Evolutionary conservation across 2,888 invertebrate species (phyloP).

Genomic region (Hybos culiciformis): DNA sequence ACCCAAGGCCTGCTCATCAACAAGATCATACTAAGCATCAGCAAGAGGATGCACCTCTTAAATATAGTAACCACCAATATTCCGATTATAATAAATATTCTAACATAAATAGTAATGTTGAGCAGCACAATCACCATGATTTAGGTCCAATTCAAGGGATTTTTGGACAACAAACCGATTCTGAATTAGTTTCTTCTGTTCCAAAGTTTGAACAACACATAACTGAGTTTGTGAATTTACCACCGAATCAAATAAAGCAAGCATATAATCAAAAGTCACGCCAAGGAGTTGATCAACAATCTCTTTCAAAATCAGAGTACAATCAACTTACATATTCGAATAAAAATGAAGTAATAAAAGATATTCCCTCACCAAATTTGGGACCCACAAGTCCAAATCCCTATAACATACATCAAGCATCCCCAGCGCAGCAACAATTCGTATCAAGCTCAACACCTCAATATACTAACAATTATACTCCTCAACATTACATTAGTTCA

Average conservation of each 20-base stretch:
- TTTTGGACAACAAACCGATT: conserved; percentile 19
- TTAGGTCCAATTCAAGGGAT: conserved; percentile 25
- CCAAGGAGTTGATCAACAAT: conserved; percentile 21
- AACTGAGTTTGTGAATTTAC: conserved; percentile 38
- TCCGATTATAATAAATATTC: conserved; percentile 11
- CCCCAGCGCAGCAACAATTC: not conserved
- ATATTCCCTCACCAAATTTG: conserved; percentile 32
- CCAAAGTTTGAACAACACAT: conserved; percentile 70
- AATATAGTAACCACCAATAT: not conserved
- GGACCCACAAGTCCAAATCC: conserved; percentile 18
- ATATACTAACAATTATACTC: conserved; percentile 16
- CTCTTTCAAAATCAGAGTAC: not conserved
- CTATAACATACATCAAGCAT: conserved; percentile 8
- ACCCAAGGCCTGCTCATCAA: not conserved
- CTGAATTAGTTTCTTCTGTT: conserved; percentile 61
- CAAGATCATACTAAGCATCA: not conserved
- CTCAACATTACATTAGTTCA: not conserved
- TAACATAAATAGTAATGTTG: not conserved
- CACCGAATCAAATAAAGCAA: conserved; percentile 12
- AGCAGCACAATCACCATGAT: conserved; percentile 7
- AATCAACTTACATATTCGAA: conserved; percentile 13
- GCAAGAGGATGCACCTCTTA: not conserved
- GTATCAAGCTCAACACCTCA: not conserved
- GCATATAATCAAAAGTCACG: conserved; percentile 21
- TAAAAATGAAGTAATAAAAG: conserved; percentile 30